Base-by-base conservation (phyloP, 2,113 vertebrate species). In the Sphaerodactylus townsendi region DNA sequence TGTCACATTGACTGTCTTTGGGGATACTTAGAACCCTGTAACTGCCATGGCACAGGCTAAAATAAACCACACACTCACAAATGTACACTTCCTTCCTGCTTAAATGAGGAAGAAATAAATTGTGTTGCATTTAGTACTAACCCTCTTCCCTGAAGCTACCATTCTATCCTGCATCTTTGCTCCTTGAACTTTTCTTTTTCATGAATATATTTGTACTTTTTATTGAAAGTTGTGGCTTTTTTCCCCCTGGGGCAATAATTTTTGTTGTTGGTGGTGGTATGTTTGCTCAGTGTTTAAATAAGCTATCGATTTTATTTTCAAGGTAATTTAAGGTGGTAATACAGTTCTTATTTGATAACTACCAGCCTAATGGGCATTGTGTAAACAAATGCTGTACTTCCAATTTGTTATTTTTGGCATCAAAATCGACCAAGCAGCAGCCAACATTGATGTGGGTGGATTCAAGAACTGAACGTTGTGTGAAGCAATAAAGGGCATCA, bases 251-350 rank as follows among this genome's bases (percentile, higher is more conserved):
- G 71, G 73, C 50, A 79, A 84, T 87, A 90, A 86, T 14, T 82
- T 88, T 87, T 87, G 35, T 33, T 3, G n/a, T 70, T 86, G 68
- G 78, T 92, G 48, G 19, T 59, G 59, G 83, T 78, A 25, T 77
- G 73, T 77, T 82, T 88, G 5, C 1, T 56, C 81, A 87, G 73
- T 83, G 84, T 72, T 95, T 90, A 94, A 94, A 94, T 91, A 94
- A 94, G 91, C 70, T 92, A 95, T 94, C 84, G 93, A 95, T 95
- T 95, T 94, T 87, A 88, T 91, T 92, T 93, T 92, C 85, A 89
- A 83, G 62, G 77, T 92, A 93, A 95, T 91, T 95, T 92, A 95
- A 92, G 87, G 81, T 84, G 73, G 87, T 85, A 89, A 90, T 89
- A 74, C 35, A 80, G 70, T 87, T 91, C 82, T 83, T 75, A 91